phyloP scores from a whole-genome alignment of 2,113 vertebrate species.

The Hippocampus zosterae region DNA sequence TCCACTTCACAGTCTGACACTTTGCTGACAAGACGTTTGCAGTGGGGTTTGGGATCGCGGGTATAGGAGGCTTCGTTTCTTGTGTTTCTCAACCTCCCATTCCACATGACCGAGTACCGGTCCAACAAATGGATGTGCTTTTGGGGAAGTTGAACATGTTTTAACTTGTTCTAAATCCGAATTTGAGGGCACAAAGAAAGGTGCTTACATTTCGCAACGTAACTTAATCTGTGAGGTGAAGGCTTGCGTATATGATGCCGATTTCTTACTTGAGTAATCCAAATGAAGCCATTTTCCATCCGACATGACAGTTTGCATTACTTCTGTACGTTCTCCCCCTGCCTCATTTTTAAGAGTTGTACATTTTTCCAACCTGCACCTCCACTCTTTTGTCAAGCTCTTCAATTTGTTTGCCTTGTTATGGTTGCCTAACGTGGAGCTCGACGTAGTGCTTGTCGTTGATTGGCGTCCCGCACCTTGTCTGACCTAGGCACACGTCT shows the following conservation, averaged over 20 bases:
- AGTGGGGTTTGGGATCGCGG: conserved; percentile 51
- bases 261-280: background rate
- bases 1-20: background rate
- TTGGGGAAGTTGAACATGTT: conserved; percentile 27
- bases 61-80: conserved; percentile 12
- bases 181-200: background rate
- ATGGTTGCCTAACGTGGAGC: too few relatives aligned
- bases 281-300: background rate
- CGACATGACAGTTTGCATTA: background rate
- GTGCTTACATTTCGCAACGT: conserved; percentile 20
- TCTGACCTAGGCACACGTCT: background rate
- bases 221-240: conserved; percentile 42
- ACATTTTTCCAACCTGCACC: background rate
- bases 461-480: background rate
- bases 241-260: conserved; percentile 22
- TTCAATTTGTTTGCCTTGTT: too few relatives aligned
- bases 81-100: conserved; percentile 48
- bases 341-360: background rate
- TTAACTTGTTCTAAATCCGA: background rate
- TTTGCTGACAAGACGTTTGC: conserved; percentile 33
- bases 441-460: background rate
- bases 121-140: background rate
- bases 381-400: too few relatives aligned
- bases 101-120: background rate
- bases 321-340: background rate